phyloP scores from a whole-genome alignment of 2,888 invertebrate species.

The Melipona beecheii region DNA sequence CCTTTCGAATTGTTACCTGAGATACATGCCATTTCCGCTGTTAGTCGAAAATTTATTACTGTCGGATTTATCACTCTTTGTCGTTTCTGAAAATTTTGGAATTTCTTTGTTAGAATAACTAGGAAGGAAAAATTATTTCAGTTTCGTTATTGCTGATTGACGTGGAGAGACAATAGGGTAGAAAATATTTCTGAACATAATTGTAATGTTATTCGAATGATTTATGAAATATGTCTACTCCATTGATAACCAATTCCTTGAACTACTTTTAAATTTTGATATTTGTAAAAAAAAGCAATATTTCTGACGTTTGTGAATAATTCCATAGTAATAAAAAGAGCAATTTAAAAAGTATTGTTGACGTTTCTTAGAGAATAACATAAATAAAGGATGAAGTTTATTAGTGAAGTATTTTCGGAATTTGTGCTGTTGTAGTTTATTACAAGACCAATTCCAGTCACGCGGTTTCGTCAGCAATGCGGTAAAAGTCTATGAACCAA shows the following conservation, averaged over 20 bases:
- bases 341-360: neutral
- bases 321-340: neutral
- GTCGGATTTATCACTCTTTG: neutral
- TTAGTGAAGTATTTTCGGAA: neutral
- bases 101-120: neutral
- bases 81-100: neutral
- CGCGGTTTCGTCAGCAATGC: conserved; percentile 68
- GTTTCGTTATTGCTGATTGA: neutral
- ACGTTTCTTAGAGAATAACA: neutral
- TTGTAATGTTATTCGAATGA: neutral
- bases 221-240: neutral
- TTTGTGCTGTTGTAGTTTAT: neutral
- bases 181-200: neutral
- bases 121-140: neutral
- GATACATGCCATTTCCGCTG: neutral
- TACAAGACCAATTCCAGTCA: conserved; percentile 48
- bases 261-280: neutral
- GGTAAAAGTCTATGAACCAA: conserved; percentile 61
- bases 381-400: neutral
- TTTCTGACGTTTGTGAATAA: neutral
- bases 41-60: neutral
- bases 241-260: neutral
- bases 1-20: neutral
- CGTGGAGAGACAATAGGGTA: neutral
- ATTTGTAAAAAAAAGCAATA: neutral